Evolutionary conservation across 2,797 vertebrate species (phyloP).

Genomic region (Loris lydekkerianus): DNA sequence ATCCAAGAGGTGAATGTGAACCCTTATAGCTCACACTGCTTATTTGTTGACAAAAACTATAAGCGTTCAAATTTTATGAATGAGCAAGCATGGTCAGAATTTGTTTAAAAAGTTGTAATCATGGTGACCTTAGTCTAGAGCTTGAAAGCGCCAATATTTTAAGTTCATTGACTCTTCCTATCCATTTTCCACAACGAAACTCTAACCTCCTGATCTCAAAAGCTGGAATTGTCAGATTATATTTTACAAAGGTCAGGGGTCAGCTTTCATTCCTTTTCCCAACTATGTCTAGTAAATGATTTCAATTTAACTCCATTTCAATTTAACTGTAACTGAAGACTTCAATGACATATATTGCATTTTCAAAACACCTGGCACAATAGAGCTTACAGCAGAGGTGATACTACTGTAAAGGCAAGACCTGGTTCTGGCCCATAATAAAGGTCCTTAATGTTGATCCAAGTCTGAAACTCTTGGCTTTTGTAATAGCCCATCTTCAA

Average conservation of each 20-base stretch:
- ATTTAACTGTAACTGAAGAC: background rate
- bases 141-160: background rate
- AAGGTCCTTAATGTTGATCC: background rate
- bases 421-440: background rate
- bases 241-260: background rate
- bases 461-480: background rate
- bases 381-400: background rate
- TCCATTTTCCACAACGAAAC: background rate
- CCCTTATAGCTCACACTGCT: background rate
- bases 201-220: background rate
- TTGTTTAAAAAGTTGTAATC: background rate
- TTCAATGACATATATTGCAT: rapidly evolving
- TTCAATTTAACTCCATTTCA: no score
- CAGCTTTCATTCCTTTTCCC: background rate
- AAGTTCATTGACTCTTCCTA: background rate
- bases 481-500: background rate
- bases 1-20: background rate
- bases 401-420: background rate
- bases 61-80: background rate
- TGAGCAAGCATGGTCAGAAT: background rate
- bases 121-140: background rate
- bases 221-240: background rate
- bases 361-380: background rate
- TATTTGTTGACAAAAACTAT: background rate
- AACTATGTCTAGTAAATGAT: background rate